phyloP scores from a whole-genome alignment of 2,888 invertebrate species.

The Fragum sueziense region DNA sequence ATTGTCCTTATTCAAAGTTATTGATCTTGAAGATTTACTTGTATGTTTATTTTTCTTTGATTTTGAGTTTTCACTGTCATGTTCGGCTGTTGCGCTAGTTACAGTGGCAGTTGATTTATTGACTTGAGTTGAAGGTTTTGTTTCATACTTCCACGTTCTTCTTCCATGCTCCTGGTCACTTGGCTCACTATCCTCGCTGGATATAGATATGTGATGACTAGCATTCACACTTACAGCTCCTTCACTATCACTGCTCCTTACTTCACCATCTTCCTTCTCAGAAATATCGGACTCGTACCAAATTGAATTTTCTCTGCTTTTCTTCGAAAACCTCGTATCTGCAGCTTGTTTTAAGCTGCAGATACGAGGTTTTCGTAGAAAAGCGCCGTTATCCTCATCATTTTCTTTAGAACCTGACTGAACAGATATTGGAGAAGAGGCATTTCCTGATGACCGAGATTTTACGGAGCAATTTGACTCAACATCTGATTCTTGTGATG shows the following conservation, averaged over 20 bases:
- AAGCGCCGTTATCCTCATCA: not conserved
- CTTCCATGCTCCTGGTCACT: not conserved
- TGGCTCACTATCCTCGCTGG: slow-evolving; percentile 3
- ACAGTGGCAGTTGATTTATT: not conserved
- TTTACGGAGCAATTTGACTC: not conserved
- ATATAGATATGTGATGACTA: not conserved
- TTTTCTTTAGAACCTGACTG: not conserved
- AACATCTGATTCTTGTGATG: not conserved
- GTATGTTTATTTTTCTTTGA: not conserved
- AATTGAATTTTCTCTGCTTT: no score
- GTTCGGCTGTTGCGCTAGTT: not conserved
- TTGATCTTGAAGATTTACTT: not conserved
- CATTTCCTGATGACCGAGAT: not conserved
- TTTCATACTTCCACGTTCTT: slow-evolving; percentile 21
- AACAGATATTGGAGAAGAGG: not conserved
- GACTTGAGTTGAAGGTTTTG: not conserved
- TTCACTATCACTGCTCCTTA: not conserved
- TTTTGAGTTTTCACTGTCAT: not conserved
- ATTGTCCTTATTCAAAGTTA: not conserved
- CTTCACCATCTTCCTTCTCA: not conserved
- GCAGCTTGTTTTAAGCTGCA: no score
- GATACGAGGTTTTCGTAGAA: no score
- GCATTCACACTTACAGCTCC: no score
- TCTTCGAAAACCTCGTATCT: no score
- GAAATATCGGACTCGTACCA: no score